These are phyloP conservation scores for Sebastes matsubarae DNA, from an alignment of 2,797 vertebrate species.

Conservation along the genomic window DNA sequence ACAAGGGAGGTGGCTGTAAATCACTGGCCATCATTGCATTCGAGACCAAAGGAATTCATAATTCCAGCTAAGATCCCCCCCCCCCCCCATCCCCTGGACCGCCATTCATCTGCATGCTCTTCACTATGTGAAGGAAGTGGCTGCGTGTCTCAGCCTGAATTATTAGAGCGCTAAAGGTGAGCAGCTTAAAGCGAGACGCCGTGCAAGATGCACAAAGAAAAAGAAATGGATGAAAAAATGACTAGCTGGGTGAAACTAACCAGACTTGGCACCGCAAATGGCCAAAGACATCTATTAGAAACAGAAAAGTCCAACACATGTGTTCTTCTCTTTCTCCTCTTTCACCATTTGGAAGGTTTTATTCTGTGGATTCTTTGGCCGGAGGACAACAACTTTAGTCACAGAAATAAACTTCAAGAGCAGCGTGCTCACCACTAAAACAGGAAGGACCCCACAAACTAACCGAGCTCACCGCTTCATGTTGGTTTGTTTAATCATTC, in stretches of 20 bases:
- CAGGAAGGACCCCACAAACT: neutral
- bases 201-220: slow-evolving; percentile 1
- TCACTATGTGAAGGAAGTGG: slow-evolving; percentile 43
- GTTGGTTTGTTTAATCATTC: slow-evolving; percentile 11
- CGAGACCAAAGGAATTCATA: slow-evolving; percentile 43
- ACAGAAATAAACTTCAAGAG: slow-evolving; percentile 60
- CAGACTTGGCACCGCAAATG: slow-evolving; percentile 57
- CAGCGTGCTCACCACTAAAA: neutral
- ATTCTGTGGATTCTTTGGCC: slow-evolving; percentile 22
- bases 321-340: slow-evolving; percentile 33
- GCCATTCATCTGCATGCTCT: slow-evolving; percentile 36
- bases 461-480: neutral
- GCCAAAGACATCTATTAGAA: slow-evolving; percentile 54
- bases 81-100: neutral
- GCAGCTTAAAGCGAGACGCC: slow-evolving; percentile 22
- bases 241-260: slow-evolving; percentile 60
- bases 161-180: slow-evolving; percentile 31
- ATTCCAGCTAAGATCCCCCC: slow-evolving; percentile 24
- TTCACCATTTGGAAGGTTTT: slow-evolving; percentile 33
- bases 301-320: slow-evolving; percentile 26
- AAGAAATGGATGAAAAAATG: slow-evolving; percentile 44
- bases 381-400: slow-evolving; percentile 48
- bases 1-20: slow-evolving; percentile 16
- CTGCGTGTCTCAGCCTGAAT: slow-evolving; percentile 35
- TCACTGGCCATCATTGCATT: slow-evolving; percentile 44